Evolutionary conservation across 2,888 invertebrate species (phyloP).

Genomic region (Metacarcinus magister): DNA sequence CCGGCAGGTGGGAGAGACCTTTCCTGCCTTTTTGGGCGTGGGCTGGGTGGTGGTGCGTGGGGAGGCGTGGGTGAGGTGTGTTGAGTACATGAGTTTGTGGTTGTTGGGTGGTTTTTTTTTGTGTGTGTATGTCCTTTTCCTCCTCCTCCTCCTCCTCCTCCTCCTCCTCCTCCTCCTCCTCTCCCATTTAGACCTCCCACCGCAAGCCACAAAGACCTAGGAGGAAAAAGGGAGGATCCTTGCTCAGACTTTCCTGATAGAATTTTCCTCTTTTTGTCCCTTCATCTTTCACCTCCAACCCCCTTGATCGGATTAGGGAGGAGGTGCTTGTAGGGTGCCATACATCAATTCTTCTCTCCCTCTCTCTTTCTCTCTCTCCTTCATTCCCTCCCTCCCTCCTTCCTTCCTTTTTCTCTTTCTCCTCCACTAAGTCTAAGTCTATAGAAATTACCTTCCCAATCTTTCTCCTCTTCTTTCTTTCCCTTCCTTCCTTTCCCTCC

Average conservation of each 20-base stretch:
- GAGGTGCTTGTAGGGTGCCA: neutral
- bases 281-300: neutral
- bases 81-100: neutral
- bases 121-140: neutral
- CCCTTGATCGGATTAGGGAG: neutral
- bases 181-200: neutral
- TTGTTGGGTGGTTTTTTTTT: neutral
- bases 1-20: neutral
- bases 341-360: neutral
- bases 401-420: neutral
- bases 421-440: neutral
- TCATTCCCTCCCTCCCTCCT: neutral
- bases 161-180: too few species aligned
- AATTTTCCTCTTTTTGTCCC: slow-evolving; percentile 20
- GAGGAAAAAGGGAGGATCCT: neutral
- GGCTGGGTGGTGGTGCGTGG: neutral
- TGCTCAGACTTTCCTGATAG: neutral
- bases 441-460: neutral
- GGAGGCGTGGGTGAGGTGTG: neutral
- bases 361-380: neutral
- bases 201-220: neutral
- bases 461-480: neutral
- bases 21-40: neutral
- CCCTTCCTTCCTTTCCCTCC: too few species aligned
- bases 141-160: neutral